Evolutionary conservation across 2,797 vertebrate genomes (phyloP).

Genomic region (Aldrovandia affinis): DNA sequence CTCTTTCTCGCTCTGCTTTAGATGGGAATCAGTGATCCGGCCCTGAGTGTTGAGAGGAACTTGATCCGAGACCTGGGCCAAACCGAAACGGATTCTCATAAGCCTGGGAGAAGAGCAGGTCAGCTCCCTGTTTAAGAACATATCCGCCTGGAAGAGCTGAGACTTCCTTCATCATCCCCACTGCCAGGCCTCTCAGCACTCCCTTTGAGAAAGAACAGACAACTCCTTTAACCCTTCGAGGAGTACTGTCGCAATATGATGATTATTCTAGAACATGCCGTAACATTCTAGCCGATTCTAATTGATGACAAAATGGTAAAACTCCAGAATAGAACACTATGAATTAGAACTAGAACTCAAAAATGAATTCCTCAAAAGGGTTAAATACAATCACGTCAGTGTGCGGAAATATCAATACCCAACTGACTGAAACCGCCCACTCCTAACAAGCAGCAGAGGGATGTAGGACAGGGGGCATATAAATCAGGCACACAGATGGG

Average conservation of each 20-base stretch:
- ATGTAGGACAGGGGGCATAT: background rate
- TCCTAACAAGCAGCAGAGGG: background rate
- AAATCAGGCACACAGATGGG: background rate
- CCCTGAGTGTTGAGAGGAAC: background rate
- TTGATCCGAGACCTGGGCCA: background rate
- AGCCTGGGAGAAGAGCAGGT: background rate
- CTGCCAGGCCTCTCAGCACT: no score
- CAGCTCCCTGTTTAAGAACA: background rate
- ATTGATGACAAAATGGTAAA: no score
- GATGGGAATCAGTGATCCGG: background rate
- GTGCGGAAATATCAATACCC: background rate
- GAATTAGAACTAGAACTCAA: no score
- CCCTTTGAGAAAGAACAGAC: background rate
- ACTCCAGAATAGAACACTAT: no score
- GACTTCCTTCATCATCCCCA: no score
- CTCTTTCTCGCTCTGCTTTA: background rate
- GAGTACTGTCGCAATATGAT: no score
- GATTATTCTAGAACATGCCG: no score
- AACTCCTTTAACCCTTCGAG: background rate
- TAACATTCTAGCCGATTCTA: no score
- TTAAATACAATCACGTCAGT: no score
- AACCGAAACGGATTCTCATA: background rate
- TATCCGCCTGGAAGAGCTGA: background rate
- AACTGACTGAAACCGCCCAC: background rate
- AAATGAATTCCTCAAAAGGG: no score